Conservation (phyloP, 2,888 invertebrate species). For the Pachydiplax longipennis region DNA sequence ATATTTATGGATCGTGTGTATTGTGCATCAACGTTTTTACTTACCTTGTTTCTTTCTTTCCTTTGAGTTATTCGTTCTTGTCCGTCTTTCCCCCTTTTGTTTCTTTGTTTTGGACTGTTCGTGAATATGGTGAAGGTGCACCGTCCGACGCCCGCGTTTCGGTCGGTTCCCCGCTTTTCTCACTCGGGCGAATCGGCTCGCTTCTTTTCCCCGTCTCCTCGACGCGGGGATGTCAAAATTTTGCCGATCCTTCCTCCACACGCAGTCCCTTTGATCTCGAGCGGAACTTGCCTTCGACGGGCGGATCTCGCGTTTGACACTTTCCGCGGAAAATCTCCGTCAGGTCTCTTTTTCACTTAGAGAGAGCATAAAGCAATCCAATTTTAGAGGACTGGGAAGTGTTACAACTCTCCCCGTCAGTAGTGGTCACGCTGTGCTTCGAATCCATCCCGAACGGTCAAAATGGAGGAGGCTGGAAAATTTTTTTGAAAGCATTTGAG, state of each 20-base stretch:
- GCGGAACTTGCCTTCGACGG: too few relatives aligned
- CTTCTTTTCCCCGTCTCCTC: background rate
- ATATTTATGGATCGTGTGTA: slow-evolving; percentile 37
- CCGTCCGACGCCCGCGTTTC: background rate
- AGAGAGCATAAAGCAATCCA: background rate
- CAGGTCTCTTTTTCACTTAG: too few relatives aligned
- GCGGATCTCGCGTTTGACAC: too few relatives aligned
- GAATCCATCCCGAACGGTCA: background rate
- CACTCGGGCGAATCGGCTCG: too few relatives aligned
- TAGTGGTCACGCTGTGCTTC: background rate
- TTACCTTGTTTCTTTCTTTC: slow-evolving; percentile 21
- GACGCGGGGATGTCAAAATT: too few relatives aligned
- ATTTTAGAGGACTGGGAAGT: background rate
- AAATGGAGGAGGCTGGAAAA: background rate
- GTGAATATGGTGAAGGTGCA: slow-evolving; percentile 30
- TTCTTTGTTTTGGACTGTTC: slow-evolving; percentile 11
- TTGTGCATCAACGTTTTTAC: slow-evolving; percentile 39
- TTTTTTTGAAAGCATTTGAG: background rate
- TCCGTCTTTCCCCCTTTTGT: background rate
- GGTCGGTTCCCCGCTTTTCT: background rate
- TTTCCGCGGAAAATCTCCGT: too few relatives aligned
- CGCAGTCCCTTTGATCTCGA: too few relatives aligned
- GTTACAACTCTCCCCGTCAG: too few relatives aligned
- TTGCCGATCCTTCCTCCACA: too few relatives aligned
- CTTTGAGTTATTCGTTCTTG: background rate